phyloP scores from a whole-genome alignment of 2,113 vertebrate genomes.

The Carollia perspicillata region DNA sequence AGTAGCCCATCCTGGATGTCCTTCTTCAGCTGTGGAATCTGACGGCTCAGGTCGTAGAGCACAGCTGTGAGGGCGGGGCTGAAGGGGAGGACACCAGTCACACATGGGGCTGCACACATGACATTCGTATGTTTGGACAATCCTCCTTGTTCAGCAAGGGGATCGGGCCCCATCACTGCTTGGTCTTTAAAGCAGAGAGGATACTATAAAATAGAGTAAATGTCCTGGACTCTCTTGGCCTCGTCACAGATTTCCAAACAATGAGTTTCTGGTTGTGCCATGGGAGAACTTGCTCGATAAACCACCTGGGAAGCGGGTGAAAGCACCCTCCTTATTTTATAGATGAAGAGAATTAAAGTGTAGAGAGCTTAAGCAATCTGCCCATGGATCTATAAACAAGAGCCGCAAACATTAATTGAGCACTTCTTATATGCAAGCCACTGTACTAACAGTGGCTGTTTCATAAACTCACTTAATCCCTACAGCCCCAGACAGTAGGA shows the following conservation, averaged over 20 bases:
- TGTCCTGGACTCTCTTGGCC: background rate
- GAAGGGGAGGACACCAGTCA: constrained; percentile 10
- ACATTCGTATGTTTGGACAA: background rate
- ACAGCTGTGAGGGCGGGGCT: constrained; percentile 97
- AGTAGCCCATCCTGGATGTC: constrained; percentile 98
- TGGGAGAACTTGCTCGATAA: background rate
- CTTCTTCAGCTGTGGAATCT: constrained; percentile 98
- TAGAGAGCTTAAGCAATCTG: background rate
- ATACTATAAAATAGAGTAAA: background rate
- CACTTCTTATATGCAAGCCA: background rate
- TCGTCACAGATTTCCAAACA: background rate
- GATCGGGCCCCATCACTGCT: background rate
- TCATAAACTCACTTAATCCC: background rate
- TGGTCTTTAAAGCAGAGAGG: background rate
- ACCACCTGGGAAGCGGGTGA: background rate
- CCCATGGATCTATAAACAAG: background rate
- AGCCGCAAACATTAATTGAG: background rate
- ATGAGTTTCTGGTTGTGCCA: background rate
- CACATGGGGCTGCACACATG: rapidly evolving
- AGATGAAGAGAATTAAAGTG: background rate
- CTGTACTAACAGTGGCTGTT: background rate
- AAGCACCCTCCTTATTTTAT: background rate
- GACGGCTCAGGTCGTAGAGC: constrained; percentile 96
- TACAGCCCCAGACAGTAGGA: background rate
- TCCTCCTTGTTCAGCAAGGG: background rate